phyloP scores from a whole-genome alignment of 2,888 invertebrate species.

The Lithophane socia region DNA sequence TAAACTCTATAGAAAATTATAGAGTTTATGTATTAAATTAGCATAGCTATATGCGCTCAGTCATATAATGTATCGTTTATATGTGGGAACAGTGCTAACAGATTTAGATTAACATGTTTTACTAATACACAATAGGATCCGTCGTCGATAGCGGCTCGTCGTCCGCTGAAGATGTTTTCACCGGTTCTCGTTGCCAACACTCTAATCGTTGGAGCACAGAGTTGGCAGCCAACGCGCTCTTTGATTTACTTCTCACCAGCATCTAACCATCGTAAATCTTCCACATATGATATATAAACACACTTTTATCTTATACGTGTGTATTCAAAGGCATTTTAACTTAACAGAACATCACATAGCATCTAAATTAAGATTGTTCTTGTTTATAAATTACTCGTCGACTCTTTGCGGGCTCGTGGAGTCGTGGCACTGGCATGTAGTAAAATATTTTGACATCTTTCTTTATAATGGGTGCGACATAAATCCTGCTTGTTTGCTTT shows the following conservation, averaged over 20 bases:
- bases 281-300: conserved; percentile 66
- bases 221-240: conserved; percentile 84
- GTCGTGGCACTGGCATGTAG: conserved; percentile 33
- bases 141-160: conserved; percentile 70
- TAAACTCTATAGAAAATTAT: conserved; percentile 1
- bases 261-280: conserved; percentile 78
- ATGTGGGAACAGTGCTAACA: conserved; percentile 65
- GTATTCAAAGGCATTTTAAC: conserved; percentile 63
- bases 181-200: conserved; percentile 81
- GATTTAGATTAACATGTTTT: conserved; percentile 77
- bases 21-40: conserved; percentile 15
- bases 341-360: conserved; percentile 66
- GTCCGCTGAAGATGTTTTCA: conserved; percentile 80
- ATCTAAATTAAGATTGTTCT: conserved; percentile 62
- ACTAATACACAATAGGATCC: conserved; percentile 74
- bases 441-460: conserved; percentile 56
- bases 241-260: conserved; percentile 88
- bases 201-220: conserved; percentile 78
- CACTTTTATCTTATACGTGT: conserved; percentile 64
- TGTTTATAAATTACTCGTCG: conserved; percentile 67
- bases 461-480: conserved; percentile 49
- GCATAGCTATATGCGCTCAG: conserved; percentile 20
- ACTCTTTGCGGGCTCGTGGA: conserved; percentile 53
- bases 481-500: conserved; percentile 41
- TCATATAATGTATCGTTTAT: conserved; percentile 15